These are phyloP conservation scores for Tubulanus polymorphus DNA, from an alignment of 2,888 invertebrate genomes.

Conservation along the genomic window DNA sequence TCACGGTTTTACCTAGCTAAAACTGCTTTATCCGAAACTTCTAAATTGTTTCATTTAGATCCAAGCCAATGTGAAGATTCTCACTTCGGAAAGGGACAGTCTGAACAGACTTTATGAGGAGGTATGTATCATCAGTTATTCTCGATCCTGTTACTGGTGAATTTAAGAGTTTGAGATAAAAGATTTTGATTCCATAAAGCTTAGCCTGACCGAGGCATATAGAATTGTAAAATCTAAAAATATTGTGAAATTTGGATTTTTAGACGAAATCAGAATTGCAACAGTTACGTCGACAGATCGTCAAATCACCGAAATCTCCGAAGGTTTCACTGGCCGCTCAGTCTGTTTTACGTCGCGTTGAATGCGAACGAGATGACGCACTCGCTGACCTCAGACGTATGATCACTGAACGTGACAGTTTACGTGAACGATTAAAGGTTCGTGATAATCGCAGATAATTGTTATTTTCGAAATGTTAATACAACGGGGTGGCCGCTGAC, in stretches of 20 bases:
- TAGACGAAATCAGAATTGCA: conserved; percentile 48
- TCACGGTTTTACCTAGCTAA: too few species aligned
- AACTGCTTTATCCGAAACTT: background rate
- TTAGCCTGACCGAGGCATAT: too few species aligned
- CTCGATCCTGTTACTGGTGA: background rate
- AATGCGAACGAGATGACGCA: conserved; percentile 51
- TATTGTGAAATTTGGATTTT: conserved; percentile 1
- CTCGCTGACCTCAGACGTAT: conserved; percentile 45
- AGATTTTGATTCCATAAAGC: background rate
- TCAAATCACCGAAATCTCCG: conserved; percentile 44
- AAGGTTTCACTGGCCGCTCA: conserved; percentile 52
- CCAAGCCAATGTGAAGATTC: conserved; percentile 52
- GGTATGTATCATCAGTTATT: conserved; percentile 22
- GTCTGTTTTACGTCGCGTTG: conserved; percentile 49
- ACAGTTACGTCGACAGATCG: conserved; percentile 42
- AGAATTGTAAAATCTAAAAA: background rate
- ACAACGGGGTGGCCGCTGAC: too few species aligned
- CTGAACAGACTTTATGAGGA: conserved; percentile 48
- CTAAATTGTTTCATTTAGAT: conserved; percentile 39
- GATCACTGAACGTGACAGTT: conserved; percentile 49
- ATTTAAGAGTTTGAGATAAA: conserved; percentile 1
- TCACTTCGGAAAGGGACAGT: conserved; percentile 51
- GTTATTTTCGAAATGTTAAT: too few species aligned
- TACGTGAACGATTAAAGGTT: conserved; percentile 49
- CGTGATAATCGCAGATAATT: too few species aligned